These are phyloP conservation scores for Palloptera scutellata DNA, from an alignment of 2,888 invertebrate species.

Conservation along the genomic window DNA sequence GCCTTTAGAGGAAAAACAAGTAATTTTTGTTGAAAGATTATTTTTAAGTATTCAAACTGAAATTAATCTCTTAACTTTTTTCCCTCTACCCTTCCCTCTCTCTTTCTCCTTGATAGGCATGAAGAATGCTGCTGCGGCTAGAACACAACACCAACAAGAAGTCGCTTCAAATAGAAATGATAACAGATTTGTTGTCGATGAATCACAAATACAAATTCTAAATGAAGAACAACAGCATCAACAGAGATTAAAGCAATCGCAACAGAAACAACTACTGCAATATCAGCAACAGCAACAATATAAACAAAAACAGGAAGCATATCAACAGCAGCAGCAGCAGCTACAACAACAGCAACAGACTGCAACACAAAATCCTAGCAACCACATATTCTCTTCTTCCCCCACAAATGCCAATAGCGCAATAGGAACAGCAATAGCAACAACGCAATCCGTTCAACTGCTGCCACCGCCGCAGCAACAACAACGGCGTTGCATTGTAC, in stretches of 20 bases:
- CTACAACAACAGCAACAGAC: constrained; percentile 26
- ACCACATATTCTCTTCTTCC: constrained; percentile 8
- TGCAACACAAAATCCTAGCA: constrained; percentile 17
- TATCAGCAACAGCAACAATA: constrained; percentile 38
- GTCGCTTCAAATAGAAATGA: constrained; percentile 30
- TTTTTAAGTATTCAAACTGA: too few relatives aligned
- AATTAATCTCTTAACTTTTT: neutral
- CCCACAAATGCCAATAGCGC: constrained; percentile 42
- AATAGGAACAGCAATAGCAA: constrained; percentile 18
- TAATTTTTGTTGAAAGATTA: too few relatives aligned
- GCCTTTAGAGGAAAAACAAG: too few relatives aligned
- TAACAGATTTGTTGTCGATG: constrained; percentile 36
- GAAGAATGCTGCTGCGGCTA: constrained; percentile 47
- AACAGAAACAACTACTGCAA: constrained; percentile 36
- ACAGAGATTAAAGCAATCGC: constrained; percentile 34
- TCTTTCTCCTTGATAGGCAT: constrained; percentile 38
- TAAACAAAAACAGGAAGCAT: too few relatives aligned
- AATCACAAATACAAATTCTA: constrained; percentile 37
- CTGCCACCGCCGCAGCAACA: constrained; percentile 36
- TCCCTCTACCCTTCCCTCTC: neutral
- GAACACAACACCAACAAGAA: constrained; percentile 28
- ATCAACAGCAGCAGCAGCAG: constrained; percentile 30
- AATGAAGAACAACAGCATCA: constrained; percentile 36
- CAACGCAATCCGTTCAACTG: neutral
- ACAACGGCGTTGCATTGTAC: constrained; percentile 60